Evolutionary conservation across 2,888 invertebrate species (phyloP).

Genomic region (Chironomus tentans): DNA sequence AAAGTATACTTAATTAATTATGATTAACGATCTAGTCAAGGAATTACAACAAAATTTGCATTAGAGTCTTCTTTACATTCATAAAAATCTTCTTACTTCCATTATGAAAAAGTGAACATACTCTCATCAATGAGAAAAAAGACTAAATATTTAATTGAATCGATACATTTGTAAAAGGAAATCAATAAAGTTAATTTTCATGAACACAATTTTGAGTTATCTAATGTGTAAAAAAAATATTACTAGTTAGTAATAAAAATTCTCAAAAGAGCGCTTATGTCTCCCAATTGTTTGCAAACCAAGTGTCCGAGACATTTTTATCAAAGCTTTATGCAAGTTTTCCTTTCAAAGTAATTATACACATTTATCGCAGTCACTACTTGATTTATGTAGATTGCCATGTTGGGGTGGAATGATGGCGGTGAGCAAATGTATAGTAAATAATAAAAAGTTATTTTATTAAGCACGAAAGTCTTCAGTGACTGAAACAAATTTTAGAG

Average conservation of each 20-base stretch:
- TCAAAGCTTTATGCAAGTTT: not conserved
- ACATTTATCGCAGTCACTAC: not conserved
- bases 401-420: not conserved
- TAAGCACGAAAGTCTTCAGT: slow-evolving; percentile 2
- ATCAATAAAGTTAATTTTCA: not conserved
- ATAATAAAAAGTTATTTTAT: not conserved
- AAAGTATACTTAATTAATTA: not conserved
- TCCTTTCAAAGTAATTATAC: not conserved
- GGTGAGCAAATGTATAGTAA: not conserved
- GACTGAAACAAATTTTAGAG: not conserved
- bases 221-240: not conserved
- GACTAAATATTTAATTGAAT: too few species aligned
- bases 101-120: too few species aligned
- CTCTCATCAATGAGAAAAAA: too few species aligned
- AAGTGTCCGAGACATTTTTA: not conserved
- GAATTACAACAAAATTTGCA: too few species aligned
- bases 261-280: not conserved
- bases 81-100: too few species aligned
- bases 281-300: not conserved
- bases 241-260: not conserved
- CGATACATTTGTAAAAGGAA: not conserved
- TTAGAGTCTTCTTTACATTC: too few species aligned
- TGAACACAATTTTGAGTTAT: not conserved
- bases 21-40: not conserved
- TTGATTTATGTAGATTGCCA: not conserved